phyloP scores from a whole-genome alignment of 2,888 invertebrate genomes.

The Andrena hattorfiana region DNA sequence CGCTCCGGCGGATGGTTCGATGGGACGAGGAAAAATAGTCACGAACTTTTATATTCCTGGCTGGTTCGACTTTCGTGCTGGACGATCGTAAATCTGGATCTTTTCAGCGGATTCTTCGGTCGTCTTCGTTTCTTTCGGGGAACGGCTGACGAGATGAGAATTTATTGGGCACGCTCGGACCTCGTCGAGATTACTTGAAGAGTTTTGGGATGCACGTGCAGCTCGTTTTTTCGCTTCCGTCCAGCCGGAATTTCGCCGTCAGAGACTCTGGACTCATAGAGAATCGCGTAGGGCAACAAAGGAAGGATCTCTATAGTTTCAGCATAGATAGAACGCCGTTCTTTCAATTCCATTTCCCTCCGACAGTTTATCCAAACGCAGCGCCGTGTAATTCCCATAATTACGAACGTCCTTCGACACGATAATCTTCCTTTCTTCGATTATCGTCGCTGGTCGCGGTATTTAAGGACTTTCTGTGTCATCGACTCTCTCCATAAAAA shows the following conservation, averaged over 20 bases:
- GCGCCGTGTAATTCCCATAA: constrained; percentile 20
- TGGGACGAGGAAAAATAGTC: constrained; percentile 33
- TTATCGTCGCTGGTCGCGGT: background rate
- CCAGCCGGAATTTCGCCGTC: background rate
- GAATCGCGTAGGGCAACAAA: background rate
- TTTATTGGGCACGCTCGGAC: constrained; percentile 22
- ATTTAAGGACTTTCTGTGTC: constrained; percentile 34
- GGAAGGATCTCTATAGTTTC: background rate
- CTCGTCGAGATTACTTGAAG: constrained; percentile 12
- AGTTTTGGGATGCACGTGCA: background rate
- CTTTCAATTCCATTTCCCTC: background rate
- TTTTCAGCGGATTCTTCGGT: background rate
- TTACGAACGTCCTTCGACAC: constrained; percentile 18
- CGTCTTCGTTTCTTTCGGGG: background rate
- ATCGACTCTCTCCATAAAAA: constrained; percentile 31
- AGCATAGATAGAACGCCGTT: background rate
- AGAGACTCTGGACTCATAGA: background rate
- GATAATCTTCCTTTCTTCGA: constrained; percentile 37
- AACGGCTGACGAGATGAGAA: constrained; percentile 10
- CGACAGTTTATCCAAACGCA: background rate
- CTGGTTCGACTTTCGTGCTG: constrained; percentile 43
- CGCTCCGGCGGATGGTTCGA: constrained; percentile 3
- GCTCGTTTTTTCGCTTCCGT: background rate
- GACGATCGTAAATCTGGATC: constrained; percentile 34
- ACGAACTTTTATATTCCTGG: constrained; percentile 22